A percentile compares a stretch with the other conserved stretches of the same genome.
Conservation (phyloP, 2,113 vertebrate genomes). For the Nothobranchius furzeri region DNA sequence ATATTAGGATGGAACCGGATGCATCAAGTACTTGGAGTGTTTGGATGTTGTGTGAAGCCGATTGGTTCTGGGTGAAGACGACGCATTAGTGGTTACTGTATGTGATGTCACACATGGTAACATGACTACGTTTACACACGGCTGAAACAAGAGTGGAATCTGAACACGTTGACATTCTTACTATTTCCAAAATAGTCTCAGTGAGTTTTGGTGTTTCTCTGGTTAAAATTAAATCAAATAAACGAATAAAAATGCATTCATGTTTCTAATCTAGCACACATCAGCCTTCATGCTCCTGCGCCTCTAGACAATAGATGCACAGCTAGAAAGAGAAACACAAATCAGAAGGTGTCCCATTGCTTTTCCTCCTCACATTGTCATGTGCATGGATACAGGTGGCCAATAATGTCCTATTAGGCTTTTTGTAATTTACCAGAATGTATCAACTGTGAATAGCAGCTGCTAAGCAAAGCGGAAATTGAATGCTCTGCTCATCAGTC, state of each 20-base stretch:
- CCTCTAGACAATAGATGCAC: not conserved
- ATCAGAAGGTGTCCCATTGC: not conserved
- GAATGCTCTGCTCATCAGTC: slow-evolving; percentile 69
- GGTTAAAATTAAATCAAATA: not conserved
- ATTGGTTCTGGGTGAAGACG: too few species aligned
- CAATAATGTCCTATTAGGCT: slow-evolving; percentile 70
- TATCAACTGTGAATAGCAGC: slow-evolving; percentile 67
- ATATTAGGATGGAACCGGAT: too few species aligned
- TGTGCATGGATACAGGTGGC: slow-evolving; percentile 55
- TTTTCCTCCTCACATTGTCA: slow-evolving; percentile 18
- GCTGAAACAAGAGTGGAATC: not conserved
- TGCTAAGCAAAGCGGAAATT: slow-evolving; percentile 67
- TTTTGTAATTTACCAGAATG: slow-evolving; percentile 63
- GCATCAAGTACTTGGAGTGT: too few species aligned
- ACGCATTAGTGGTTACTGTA: too few species aligned
- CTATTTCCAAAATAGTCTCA: too few species aligned
- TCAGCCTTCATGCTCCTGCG: too few species aligned
- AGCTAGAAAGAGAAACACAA: not conserved
- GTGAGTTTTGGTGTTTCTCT: not conserved
- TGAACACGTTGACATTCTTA: too few species aligned
- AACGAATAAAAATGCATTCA: not conserved
- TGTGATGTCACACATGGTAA: not conserved
- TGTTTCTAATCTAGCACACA: not conserved
- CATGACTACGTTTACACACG: not conserved
- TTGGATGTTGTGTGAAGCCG: too few species aligned